These are phyloP conservation scores for Pelobates cultripes DNA, from an alignment of 2,797 vertebrate species.

Conservation along the genomic window DNA sequence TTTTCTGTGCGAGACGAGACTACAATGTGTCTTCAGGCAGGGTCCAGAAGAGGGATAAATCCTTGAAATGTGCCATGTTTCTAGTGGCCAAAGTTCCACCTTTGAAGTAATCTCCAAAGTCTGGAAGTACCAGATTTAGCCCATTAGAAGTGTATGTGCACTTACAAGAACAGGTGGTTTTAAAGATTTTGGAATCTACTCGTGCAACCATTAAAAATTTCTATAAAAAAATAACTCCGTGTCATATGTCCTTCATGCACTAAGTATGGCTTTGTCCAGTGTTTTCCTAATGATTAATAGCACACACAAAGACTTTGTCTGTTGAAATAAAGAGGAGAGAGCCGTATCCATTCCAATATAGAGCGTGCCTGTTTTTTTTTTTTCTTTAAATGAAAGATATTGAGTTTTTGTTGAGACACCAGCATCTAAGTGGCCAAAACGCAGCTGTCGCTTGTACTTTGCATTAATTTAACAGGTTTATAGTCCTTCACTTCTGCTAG, in stretches of 20 bases:
- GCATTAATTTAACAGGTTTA: slow-evolving; percentile 72
- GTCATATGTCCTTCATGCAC: slow-evolving; percentile 53
- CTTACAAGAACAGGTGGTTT: slow-evolving; percentile 22
- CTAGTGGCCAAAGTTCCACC: not conserved
- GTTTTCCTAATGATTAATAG: slow-evolving; percentile 33
- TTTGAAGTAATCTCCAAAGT: slow-evolving; percentile 15
- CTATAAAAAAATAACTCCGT: not conserved
- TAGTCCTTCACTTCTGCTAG: slow-evolving; percentile 60
- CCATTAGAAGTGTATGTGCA: not conserved
- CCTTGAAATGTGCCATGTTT: not conserved
- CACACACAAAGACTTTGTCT: slow-evolving; percentile 59
- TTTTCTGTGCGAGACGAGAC: too few species aligned
- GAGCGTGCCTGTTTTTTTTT: slow-evolving; percentile 55
- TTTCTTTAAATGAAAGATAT: slow-evolving; percentile 36
- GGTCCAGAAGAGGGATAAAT: not conserved
- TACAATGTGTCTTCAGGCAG: too few species aligned
- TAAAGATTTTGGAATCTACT: not conserved
- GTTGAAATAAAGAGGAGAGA: slow-evolving; percentile 25
- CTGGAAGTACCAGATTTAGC: not conserved
- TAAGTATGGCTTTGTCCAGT: slow-evolving; percentile 57
- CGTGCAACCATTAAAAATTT: not conserved
- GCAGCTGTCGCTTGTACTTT: slow-evolving; percentile 72
- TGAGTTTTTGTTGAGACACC: slow-evolving; percentile 58
- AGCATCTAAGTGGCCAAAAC: slow-evolving; percentile 56
- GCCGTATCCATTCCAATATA: slow-evolving; percentile 58